These are phyloP conservation scores for Dasyornis broadbenti DNA, from an alignment of 2,113 vertebrate genomes.

Conservation along the genomic window DNA sequence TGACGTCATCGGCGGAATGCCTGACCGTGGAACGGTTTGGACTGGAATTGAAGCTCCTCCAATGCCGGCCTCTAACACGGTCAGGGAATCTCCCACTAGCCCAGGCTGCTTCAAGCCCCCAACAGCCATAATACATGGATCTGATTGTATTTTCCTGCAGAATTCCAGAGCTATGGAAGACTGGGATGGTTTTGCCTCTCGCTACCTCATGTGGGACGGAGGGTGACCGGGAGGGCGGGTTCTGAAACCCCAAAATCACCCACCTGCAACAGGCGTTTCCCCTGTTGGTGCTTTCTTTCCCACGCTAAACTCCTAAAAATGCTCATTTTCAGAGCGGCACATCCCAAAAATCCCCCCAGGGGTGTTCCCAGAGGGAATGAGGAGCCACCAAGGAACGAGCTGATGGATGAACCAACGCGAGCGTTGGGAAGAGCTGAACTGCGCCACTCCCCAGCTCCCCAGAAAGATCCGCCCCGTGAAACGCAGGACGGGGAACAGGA, in stretches of 20 bases:
- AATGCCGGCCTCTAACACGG: not conserved
- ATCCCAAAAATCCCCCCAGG: not conserved
- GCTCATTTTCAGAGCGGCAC: not conserved
- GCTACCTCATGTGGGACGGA: accelerated
- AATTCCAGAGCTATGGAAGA: not conserved
- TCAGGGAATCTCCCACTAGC: not conserved
- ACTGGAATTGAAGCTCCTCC: not conserved
- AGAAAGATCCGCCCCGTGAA: not conserved
- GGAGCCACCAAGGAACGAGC: not conserved
- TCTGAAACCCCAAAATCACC: not conserved
- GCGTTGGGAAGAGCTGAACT: not conserved
- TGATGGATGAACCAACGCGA: accelerated
- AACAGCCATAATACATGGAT: not conserved
- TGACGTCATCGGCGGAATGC: not conserved
- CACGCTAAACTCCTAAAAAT: not conserved
- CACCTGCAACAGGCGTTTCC: not conserved
- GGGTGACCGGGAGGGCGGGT: not conserved
- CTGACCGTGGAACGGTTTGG: not conserved
- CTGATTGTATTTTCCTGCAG: not conserved
- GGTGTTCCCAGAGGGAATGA: not conserved
- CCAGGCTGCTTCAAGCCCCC: not conserved
- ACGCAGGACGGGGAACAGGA: accelerated
- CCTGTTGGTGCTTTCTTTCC: not conserved
- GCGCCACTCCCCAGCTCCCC: not conserved
- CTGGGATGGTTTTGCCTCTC: not conserved